These are phyloP conservation scores for Sepiola atlantica DNA, from an alignment of 2,888 invertebrate species.

Conservation along the genomic window DNA sequence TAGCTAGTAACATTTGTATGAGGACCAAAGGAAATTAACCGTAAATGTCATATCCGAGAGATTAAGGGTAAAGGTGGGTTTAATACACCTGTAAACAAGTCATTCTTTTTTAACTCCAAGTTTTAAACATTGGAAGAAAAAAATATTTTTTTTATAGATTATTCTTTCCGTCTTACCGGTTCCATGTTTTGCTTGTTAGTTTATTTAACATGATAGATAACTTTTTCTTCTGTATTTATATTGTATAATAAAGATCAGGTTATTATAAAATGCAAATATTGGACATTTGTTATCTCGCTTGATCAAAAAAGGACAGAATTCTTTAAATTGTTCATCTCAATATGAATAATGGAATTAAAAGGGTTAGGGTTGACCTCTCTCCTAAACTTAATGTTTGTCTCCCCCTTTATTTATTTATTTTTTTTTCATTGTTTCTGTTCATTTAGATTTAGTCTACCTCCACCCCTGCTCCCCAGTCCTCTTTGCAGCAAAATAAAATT, in stretches of 20 bases:
- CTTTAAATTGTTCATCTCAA: background rate
- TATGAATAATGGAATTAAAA: no score
- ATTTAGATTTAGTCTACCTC: no score
- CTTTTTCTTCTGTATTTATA: background rate
- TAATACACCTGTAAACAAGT: background rate
- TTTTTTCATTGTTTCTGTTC: no score
- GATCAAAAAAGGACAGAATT: background rate
- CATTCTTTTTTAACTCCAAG: background rate
- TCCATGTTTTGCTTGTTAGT: background rate
- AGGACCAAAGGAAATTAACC: background rate
- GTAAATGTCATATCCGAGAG: background rate
- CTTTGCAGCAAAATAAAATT: no score
- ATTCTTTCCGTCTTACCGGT: background rate
- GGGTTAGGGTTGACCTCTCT: no score
- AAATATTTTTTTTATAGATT: background rate
- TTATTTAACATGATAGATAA: background rate
- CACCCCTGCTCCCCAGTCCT: no score
- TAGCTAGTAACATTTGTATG: background rate
- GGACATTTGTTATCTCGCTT: background rate
- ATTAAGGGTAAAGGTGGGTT: background rate
- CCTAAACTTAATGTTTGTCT: no score
- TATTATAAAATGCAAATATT: background rate
- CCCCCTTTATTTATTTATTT: no score
- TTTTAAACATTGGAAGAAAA: background rate
- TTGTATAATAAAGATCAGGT: conserved; percentile 32